Evolutionary conservation across 2,797 vertebrate genomes (phyloP).

Genomic region (Chelon labrosus): DNA sequence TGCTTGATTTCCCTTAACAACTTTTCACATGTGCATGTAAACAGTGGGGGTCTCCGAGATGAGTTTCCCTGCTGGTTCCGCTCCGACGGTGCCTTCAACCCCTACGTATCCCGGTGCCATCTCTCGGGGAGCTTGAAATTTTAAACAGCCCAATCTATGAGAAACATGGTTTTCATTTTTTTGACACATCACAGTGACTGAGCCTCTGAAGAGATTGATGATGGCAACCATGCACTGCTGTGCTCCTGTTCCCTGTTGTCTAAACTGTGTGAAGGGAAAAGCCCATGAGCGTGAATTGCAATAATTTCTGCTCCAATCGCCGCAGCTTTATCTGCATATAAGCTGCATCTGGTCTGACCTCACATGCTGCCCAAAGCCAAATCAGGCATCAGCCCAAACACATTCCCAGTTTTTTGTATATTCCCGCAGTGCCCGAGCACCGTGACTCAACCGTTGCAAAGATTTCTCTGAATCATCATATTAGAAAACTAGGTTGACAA

Average conservation of each 20-base stretch:
- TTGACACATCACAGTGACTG: constrained; percentile 72
- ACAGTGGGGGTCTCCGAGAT: constrained; percentile 31
- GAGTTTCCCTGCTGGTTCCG: constrained; percentile 38
- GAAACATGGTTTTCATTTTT: constrained; percentile 78
- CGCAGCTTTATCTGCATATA: constrained; percentile 63
- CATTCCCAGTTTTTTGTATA: constrained; percentile 3
- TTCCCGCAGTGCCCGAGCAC: constrained; percentile 6
- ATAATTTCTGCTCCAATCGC: constrained; percentile 57
- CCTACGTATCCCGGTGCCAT: constrained; percentile 41
- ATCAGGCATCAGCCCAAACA: constrained; percentile 47
- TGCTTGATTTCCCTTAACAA: constrained; percentile 47
- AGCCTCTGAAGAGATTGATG: constrained; percentile 81
- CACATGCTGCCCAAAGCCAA: constrained; percentile 45
- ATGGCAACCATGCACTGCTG: constrained; percentile 62
- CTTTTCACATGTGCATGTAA: constrained; percentile 41
- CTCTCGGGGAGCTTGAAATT: constrained; percentile 41
- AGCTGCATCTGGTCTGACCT: constrained; percentile 57
- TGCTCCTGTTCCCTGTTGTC: constrained; percentile 53
- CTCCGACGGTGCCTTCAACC: constrained; percentile 25
- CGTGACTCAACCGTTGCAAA: constrained; percentile 13
- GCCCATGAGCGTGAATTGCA: constrained; percentile 58
- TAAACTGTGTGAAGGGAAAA: constrained; percentile 45
- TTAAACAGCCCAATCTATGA: constrained; percentile 59
- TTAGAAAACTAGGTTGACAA: constrained; percentile 43
- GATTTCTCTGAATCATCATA: constrained; percentile 44